A percentile compares a stretch with the other conserved stretches of the same genome.
phyloP scores from a whole-genome alignment of 2,797 vertebrate species.

The Miichthys miiuy region DNA sequence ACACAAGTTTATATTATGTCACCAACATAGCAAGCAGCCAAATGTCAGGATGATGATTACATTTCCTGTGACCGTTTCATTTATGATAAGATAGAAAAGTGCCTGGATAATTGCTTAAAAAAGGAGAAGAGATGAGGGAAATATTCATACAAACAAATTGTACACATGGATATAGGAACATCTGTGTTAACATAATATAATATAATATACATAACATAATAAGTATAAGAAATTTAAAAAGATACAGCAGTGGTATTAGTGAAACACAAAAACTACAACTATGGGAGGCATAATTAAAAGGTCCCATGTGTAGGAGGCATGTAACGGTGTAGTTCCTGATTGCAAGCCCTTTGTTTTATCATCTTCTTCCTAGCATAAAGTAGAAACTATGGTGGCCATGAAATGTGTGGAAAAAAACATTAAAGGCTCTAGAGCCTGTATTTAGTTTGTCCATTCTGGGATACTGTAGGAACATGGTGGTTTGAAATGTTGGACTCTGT shows the following conservation, averaged over 20 bases:
- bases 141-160: background rate
- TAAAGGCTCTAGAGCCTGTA: too few relatives aligned
- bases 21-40: constrained; percentile 13
- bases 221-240: background rate
- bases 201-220: too few relatives aligned
- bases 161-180: background rate
- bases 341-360: too few relatives aligned
- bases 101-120: background rate
- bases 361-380: too few relatives aligned
- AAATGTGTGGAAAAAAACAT: too few relatives aligned
- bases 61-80: background rate
- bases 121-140: background rate
- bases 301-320: background rate
- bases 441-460: too few relatives aligned
- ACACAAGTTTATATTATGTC: constrained; percentile 39
- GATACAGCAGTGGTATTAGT: background rate
- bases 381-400: too few relatives aligned
- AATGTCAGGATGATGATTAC: constrained; percentile 7
- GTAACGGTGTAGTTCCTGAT: too few relatives aligned
- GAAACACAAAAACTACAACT: background rate
- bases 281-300: too few relatives aligned
- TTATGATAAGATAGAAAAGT: background rate
- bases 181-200: background rate
- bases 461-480: too few relatives aligned
- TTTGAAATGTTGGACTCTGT: too few relatives aligned